Base-by-base conservation (phyloP, 2,113 vertebrate genomes). In the Mormyrus lacerda region DNA sequence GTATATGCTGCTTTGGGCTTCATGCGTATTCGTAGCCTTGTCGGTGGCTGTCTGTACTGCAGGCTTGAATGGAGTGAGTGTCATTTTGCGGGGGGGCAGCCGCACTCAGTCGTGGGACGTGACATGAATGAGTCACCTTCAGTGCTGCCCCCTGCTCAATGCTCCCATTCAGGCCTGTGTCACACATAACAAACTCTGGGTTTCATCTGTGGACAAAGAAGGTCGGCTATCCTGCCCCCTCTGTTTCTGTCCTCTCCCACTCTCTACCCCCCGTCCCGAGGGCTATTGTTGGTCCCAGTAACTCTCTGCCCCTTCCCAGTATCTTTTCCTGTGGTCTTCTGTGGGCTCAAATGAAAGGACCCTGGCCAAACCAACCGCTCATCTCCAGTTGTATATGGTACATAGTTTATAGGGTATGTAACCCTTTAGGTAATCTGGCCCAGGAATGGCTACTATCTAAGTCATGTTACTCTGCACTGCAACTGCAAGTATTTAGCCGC, bases 71-170 rank as follows among this genome's bases (percentile, higher is more conserved):
- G 39, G 88, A 45, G 58, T 19, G 85, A 84, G 69, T 89, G 50
- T 89, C 27, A 39, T 9, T 84, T 45, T 21, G 55, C 45, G 7
- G 31, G n/a, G 73, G 8, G 24, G 3, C 50, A 15, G 85, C 27
- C 48, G 17, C 48, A 9, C 24, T 86, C n/a, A 42, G 61, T 55
- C 83, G 83, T 89, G 50, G 50, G 89, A 90, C 86, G 89, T 87
- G 85, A 87, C 84, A 84, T 85, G 44, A 92, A 90, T 91, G 90
- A 51, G 39, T 53, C 69, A 35, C 90, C 85, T 91, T 91, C 61
- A 89, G 65, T 42, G n/a, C 55, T 53, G 45, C 51, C 87, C 85
- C 87, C 45, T 76, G 82, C 76, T 91, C 48, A 87, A 87, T 87
- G 31, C 21, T 8, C 88, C 42, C 50, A 87, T 87, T 87, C 50